Conservation (phyloP, 2,888 invertebrate species). For the Galeruca laticollis region DNA sequence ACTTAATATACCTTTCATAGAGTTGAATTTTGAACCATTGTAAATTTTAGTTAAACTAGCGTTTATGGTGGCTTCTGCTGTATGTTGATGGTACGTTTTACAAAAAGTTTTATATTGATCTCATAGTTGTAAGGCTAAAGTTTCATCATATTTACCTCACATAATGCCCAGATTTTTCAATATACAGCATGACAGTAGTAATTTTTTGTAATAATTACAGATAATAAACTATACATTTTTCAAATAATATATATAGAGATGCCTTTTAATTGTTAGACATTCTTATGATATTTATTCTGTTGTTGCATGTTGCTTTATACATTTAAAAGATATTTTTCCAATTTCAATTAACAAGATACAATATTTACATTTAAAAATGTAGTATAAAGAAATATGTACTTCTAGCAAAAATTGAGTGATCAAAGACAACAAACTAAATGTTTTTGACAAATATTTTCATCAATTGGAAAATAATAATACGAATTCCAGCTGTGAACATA, state of each 20-base stretch:
- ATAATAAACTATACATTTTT: background rate
- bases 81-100: background rate
- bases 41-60: too few species aligned
- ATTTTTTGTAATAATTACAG: background rate
- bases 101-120: background rate
- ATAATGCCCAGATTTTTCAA: background rate
- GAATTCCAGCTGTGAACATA: too few species aligned
- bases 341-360: background rate
- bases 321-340: slow-evolving; percentile 3
- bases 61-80: background rate
- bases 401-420: too few species aligned
- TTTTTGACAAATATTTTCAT: too few species aligned
- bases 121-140: slow-evolving; percentile 1
- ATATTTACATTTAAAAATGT: too few species aligned
- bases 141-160: too few species aligned
- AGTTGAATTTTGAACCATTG: too few species aligned
- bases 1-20: too few species aligned
- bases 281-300: slow-evolving; percentile 9
- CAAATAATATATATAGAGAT: slow-evolving; percentile 15
- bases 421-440: too few species aligned
- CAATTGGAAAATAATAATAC: too few species aligned
- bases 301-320: slow-evolving; percentile 4
- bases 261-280: slow-evolving; percentile 18
- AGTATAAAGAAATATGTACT: too few species aligned
- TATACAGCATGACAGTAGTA: background rate